phyloP scores from a whole-genome alignment of 1,140 invertebrate species.

The Metaphire vulgaris region DNA sequence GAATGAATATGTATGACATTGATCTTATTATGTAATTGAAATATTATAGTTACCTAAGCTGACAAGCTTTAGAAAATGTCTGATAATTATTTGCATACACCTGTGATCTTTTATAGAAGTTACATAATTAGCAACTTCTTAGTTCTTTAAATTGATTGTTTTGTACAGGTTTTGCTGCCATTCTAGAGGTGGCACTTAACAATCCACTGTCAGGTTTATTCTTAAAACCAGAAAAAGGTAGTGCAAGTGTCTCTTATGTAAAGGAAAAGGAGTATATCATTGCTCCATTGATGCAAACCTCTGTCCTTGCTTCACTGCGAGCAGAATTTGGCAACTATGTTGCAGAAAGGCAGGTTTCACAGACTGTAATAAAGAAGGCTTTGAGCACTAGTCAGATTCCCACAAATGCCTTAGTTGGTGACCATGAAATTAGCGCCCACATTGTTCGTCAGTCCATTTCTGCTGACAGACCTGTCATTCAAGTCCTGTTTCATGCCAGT shows the following conservation, averaged over 20 bases:
- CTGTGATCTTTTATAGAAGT: too few species aligned
- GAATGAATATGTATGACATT: too few species aligned
- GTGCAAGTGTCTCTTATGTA: background rate
- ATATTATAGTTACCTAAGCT: too few species aligned
- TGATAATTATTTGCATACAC: too few species aligned
- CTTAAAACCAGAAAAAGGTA: background rate
- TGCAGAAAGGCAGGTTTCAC: background rate
- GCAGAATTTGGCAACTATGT: background rate
- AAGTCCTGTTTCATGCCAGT: slow-evolving; percentile 55
- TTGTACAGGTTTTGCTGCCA: background rate
- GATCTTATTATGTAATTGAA: too few species aligned
- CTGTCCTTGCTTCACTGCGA: background rate
- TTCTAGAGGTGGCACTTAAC: background rate
- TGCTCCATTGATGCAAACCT: background rate
- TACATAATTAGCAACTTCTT: too few species aligned
- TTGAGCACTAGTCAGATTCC: background rate
- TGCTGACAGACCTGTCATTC: slow-evolving; percentile 73
- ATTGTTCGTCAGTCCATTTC: slow-evolving; percentile 73
- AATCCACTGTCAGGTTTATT: background rate
- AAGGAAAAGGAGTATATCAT: background rate
- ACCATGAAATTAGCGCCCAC: slow-evolving; percentile 74
- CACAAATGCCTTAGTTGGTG: background rate
- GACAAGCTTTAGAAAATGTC: too few species aligned
- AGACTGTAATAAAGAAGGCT: background rate
- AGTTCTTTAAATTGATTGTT: too few species aligned